Evolutionary conservation across 2,113 vertebrate genomes (phyloP).

Genomic region (Cynocephalus volans): DNA sequence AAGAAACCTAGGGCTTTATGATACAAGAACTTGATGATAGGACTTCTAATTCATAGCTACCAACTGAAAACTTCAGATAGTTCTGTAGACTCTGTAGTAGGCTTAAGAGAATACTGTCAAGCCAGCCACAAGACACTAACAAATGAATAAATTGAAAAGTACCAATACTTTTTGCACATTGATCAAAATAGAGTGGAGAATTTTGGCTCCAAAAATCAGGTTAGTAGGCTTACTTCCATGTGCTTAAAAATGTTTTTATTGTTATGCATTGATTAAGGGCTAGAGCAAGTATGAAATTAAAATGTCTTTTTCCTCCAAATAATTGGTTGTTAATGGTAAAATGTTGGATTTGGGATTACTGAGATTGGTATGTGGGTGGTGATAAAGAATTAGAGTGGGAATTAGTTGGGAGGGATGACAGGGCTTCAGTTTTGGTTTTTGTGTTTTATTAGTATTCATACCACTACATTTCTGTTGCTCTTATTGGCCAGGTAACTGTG

Average conservation of each 20-base stretch:
- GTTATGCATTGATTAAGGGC: conserved; percentile 76
- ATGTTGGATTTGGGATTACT: neutral
- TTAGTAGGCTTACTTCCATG: conserved; percentile 88
- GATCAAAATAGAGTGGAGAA: conserved; percentile 82
- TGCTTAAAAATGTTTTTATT: conserved; percentile 89
- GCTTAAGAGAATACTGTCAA: conserved; percentile 49
- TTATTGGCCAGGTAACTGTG: conserved; percentile 67
- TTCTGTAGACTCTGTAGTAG: neutral
- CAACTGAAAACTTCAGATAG: neutral
- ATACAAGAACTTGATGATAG: conserved; percentile 35
- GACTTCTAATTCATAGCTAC: neutral
- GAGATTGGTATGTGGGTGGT: conserved; percentile 21
- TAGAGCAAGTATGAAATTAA: conserved; percentile 81
- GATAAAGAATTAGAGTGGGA: neutral
- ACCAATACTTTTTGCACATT: conserved; percentile 89
- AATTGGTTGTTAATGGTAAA: conserved; percentile 61
- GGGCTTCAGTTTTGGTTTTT: conserved; percentile 58
- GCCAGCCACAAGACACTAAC: conserved; percentile 42
- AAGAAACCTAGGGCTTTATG: conserved; percentile 26
- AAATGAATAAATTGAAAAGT: conserved; percentile 86
- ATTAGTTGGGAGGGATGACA: conserved; percentile 59
- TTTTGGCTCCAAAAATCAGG: conserved; percentile 77
- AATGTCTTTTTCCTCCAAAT: conserved; percentile 77
- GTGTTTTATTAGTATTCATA: conserved; percentile 62
- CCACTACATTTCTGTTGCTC: conserved; percentile 65